These are phyloP conservation scores for Dysidea cf. avara DNA, from an alignment of 37 sponge, comb jelly and placozoan genomes.

Conservation along the genomic window DNA sequence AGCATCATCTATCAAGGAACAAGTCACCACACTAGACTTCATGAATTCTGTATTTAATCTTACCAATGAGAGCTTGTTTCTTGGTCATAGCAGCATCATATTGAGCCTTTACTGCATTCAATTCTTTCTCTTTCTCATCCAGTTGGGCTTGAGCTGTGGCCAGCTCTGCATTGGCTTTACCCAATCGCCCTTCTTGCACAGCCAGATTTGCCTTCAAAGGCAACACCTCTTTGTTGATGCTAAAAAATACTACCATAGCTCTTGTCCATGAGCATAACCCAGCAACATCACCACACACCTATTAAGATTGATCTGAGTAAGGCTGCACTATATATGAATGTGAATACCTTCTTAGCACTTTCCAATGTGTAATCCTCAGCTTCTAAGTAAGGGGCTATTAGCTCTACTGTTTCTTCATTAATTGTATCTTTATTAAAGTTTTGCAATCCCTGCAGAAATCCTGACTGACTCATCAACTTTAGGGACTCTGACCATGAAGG, in stretches of 20 bases:
- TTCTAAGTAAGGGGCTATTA: conserved; percentile 91
- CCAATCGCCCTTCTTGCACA: conserved; percentile 71
- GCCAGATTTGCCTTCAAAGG: conserved; percentile 98
- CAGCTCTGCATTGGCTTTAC: conserved; percentile 73
- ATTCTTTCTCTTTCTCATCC: conserved; percentile 90
- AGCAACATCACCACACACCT: conserved; percentile 98
- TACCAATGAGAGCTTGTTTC: conserved; percentile 73
- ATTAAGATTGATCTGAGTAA: no score
- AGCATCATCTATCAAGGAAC: conserved; percentile 95
- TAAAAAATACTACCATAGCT: conserved; percentile 91
- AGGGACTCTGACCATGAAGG: conserved; percentile 96
- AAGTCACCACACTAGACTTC: no score
- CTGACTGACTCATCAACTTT: conserved; percentile 93
- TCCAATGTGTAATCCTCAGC: conserved; percentile 94
- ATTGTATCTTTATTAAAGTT: conserved; percentile 96
- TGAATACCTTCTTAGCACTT: conserved; percentile 72
- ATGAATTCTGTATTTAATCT: no score
- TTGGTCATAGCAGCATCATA: conserved; percentile 96
- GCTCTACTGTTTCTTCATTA: conserved; percentile 97
- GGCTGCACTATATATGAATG: no score
- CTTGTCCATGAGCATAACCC: conserved; percentile 99
- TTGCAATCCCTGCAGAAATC: conserved; percentile 84
- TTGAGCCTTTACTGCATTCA: conserved; percentile 91
- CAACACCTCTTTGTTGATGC: conserved; percentile 96
- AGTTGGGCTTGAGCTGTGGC: conserved; percentile 89